These are phyloP conservation scores for Echinarachnius parma DNA, from an alignment of 53 echinoderm and acorn worm species.

Conservation along the genomic window DNA sequence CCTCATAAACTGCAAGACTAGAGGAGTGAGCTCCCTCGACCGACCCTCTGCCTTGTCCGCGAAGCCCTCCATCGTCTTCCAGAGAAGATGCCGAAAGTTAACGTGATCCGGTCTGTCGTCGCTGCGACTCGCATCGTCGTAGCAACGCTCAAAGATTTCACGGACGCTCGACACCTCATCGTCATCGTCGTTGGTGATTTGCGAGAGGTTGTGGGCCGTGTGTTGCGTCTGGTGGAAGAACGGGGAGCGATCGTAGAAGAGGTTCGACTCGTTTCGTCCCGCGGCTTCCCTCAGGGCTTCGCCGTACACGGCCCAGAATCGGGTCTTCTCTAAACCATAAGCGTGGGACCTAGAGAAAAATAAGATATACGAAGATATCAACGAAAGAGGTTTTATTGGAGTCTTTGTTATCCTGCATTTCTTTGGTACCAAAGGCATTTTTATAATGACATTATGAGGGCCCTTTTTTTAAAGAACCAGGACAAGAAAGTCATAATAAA, in stretches of 20 bases:
- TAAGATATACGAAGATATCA: too few species aligned
- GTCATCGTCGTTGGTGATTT: background rate
- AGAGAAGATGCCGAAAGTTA: conserved; percentile 58
- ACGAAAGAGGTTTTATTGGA: too few species aligned
- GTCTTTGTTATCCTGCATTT: too few species aligned
- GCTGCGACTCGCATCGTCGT: conserved; percentile 2
- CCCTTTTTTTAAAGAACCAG: too few species aligned
- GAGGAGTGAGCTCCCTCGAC: conserved; percentile 81
- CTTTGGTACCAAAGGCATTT: too few species aligned
- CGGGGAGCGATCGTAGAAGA: conserved; percentile 12
- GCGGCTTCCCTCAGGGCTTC: conserved; percentile 54
- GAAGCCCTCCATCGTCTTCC: conserved; percentile 55
- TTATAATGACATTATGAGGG: too few species aligned
- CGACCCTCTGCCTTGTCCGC: conserved; percentile 68
- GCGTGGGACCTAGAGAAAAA: conserved; percentile 85
- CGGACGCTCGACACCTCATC: background rate
- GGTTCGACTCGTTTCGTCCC: conserved; percentile 20
- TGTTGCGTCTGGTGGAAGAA: conserved; percentile 9
- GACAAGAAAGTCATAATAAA: too few species aligned
- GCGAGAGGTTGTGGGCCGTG: background rate
- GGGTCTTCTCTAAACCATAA: conserved; percentile 72
- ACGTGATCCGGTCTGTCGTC: conserved; percentile 71
- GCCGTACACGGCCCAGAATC: conserved; percentile 74
- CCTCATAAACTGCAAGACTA: conserved; percentile 77
- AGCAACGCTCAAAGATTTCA: conserved; percentile 43